These are phyloP conservation scores for Okamejei kenojei DNA, from an alignment of 2,797 vertebrate genomes.

Conservation along the genomic window DNA sequence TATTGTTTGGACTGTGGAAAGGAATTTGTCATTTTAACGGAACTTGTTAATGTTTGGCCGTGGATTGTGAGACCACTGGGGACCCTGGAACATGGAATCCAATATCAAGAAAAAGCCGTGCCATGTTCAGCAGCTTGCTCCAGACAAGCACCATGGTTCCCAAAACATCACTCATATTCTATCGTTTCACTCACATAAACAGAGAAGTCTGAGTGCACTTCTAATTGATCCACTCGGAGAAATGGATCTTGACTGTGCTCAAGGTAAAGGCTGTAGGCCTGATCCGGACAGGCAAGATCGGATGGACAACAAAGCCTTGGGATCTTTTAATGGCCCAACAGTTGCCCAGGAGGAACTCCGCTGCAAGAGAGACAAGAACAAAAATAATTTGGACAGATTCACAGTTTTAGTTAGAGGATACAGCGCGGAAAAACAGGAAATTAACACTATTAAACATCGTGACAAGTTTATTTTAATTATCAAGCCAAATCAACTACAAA, in stretches of 20 bases:
- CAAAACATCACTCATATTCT: neutral
- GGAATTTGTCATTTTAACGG: neutral
- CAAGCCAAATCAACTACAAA: no score
- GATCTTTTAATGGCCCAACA: constrained; percentile 93
- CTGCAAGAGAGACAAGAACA: constrained; percentile 43
- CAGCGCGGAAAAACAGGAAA: no score
- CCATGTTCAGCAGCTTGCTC: neutral
- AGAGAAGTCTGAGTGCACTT: constrained; percentile 79
- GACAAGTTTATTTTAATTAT: no score
- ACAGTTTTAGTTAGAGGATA: no score
- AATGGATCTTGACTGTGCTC: constrained; percentile 77
- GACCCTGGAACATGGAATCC: neutral
- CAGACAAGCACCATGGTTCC: neutral
- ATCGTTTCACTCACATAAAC: constrained; percentile 65
- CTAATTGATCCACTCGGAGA: constrained; percentile 77
- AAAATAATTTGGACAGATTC: neutral
- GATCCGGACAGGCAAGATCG: constrained; percentile 74
- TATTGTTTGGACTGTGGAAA: no score
- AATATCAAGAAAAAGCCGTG: neutral
- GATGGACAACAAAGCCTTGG: constrained; percentile 79
- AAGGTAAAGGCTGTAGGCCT: constrained; percentile 74
- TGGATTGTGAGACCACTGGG: neutral
- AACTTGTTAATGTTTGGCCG: neutral
- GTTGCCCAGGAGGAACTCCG: constrained; percentile 80
- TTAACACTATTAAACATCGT: no score